Base-by-base conservation (phyloP, 1,140 invertebrate genomes). In the Heliconius eleuchia region DNA sequence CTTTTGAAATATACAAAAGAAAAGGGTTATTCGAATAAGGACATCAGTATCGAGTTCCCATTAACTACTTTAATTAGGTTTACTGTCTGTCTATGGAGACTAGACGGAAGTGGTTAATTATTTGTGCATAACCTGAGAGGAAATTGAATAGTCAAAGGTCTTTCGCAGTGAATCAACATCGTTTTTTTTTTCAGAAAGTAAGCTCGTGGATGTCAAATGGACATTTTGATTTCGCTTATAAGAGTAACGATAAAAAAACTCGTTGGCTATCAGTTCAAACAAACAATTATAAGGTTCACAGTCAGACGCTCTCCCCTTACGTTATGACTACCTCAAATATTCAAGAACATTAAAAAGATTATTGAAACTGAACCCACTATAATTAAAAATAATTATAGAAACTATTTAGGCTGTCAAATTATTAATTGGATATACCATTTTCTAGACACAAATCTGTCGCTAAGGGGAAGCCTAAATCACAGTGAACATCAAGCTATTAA, bases 61-160 rank as follows among this genome's bases (percentile, higher is more conserved):
- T 70, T 76, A 60, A 76, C 42, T 39, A 27, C 23, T 23, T 23
- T 76, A 76, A 76, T 76, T 76, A 76, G 60, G 74, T 76, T 66
- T 76, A 76, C 60, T 76, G 60, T 42, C 57, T 27, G 60, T 71
- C 57, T 75, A 66, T 66, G 42, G 8, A 76, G 74, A 76, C 57
- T n/a, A n/a, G 55, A 57, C 37, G 74, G 52, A 37, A 30, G 39
- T 70, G 42, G n/a, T 76, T 76, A 76, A 76, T 76, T 70, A 76
- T 60, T 70, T 70, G 74, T 76, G 66, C 60, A 60, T 76, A 71
- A 70, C 39, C 60, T 70, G 39, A 57, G 23, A n/a, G 19, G 23
- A 34, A 71, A 55, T 71, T 71, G 74, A 76, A 71, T 76, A 76
- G 39, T 76, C 74, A 76, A 76, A 76, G 57, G 9, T 39, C 4